Conservation (phyloP, 2,113 vertebrate genomes). For the Cranoglanis bouderius region DNA sequence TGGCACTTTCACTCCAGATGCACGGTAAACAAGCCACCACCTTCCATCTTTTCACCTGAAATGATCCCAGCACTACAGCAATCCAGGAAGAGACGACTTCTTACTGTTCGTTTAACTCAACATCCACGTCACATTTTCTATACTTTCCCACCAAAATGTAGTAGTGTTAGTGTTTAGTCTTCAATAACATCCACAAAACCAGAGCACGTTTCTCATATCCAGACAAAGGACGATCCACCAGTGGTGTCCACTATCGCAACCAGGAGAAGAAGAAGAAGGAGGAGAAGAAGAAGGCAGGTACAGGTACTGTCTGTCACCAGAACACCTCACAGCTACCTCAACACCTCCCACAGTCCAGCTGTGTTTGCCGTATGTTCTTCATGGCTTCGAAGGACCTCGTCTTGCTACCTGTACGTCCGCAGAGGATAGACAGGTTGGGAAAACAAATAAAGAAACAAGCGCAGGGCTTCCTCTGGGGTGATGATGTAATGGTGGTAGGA, state of each 20-base stretch:
- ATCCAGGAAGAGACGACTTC: conserved; percentile 5
- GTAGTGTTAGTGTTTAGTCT: neutral
- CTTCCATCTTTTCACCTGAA: conserved; percentile 48
- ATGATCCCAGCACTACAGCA: neutral
- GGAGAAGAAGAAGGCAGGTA: neutral
- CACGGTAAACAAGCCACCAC: conserved; percentile 19
- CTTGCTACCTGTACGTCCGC: conserved; percentile 64
- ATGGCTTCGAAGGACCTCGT: neutral
- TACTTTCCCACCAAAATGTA: neutral
- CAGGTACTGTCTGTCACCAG: neutral
- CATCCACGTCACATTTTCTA: neutral
- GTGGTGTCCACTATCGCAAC: neutral
- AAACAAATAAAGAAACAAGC: conserved; percentile 56
- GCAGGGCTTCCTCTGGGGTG: conserved; percentile 56
- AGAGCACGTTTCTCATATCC: neutral
- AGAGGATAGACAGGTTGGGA: conserved; percentile 49
- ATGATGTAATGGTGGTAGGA: conserved; percentile 74
- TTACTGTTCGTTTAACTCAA: neutral
- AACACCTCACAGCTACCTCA: conserved; percentile 1
- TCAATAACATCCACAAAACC: neutral
- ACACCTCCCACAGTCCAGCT: conserved; percentile 37
- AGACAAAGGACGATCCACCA: neutral
- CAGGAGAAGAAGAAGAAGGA: neutral
- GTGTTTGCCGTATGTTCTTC: conserved; percentile 6
- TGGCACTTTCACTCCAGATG: conserved; percentile 21